Base-by-base conservation (phyloP, 2,888 invertebrate genomes). In the Caenorhabditis sp. region DNA sequence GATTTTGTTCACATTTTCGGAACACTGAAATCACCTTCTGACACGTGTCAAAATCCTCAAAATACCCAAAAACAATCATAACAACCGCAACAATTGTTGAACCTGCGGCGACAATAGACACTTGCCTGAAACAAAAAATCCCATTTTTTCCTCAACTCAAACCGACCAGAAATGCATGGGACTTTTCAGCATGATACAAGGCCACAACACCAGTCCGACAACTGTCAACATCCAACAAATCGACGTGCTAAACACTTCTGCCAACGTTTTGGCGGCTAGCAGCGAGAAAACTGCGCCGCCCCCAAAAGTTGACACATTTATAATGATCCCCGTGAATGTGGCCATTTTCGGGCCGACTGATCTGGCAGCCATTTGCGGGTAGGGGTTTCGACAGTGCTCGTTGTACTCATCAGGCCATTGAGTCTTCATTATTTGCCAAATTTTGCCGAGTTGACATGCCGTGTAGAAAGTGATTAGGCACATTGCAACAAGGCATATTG, bases 121-220 rank as follows among this genome's bases (percentile, higher is more conserved):
- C 76, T 68, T 78, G 78, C 78, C 78, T 78, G 64, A 21, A 63
- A 62, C 10, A n/a, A 36, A 0, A 17, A 37, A 37, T n/a, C n/a
- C 8, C 53, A 17, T 53, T 53, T 53, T 53, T 31, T 31, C 31
- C 31, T 31, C 31, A 31, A 4, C 21, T 19, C 10, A 5, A 55
- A 55, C 55, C 17, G 23, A 76, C 78, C 78, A 78, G 55, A 78
- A 78, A 54, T 78, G 68, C 62, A 69, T 69, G 4, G 78, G 78
- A 59, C 78, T 78, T 19, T 74, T 66, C 26, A 78, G 53, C 68
- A 78, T 70, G 27, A 70, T 66, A 53, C 73, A 68, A 23, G 78
- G 78, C 78, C 78, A 78, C 6, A 78, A 21, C 23, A 73, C n/a
- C 0, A 78, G 1, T 14, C 69, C 78, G 14, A 78, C 70, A 1